Evolutionary conservation across 2,888 invertebrate species (phyloP).

Genomic region (Limenitis arthemis): DNA sequence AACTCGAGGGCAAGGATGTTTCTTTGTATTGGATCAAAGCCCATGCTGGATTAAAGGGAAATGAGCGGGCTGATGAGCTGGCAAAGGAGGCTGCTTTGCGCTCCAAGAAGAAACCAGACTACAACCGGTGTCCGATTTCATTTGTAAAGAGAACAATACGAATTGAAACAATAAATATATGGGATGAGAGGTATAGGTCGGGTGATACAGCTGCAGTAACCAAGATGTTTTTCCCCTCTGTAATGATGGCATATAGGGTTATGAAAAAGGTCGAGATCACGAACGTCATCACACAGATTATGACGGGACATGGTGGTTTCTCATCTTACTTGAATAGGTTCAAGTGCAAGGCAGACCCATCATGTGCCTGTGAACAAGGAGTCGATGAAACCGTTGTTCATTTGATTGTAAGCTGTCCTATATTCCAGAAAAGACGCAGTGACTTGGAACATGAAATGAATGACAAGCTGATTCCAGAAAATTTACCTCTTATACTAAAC

Average conservation of each 20-base stretch:
- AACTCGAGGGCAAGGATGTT: neutral
- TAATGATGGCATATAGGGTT: neutral
- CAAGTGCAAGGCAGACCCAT: neutral
- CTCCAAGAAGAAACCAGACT: neutral
- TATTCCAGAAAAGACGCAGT: no score
- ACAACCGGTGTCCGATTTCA: neutral
- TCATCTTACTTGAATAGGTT: neutral
- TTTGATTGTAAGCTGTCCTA: no score
- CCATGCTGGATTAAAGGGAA: neutral
- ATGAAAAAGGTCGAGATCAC: neutral
- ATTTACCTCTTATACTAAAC: no score
- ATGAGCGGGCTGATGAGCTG: conserved; percentile 1
- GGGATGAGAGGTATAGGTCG: neutral
- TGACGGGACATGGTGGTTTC: conserved; percentile 1
- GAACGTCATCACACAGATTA: neutral
- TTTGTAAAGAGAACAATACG: no score
- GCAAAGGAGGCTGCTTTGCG: neutral
- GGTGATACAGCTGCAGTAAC: neutral
- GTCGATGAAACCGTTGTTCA: no score
- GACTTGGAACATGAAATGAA: no score
- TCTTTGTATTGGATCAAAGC: neutral
- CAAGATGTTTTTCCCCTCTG: neutral
- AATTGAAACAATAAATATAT: no score
- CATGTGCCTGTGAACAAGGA: no score
- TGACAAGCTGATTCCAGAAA: no score